These are phyloP conservation scores for Zaprionus taronus DNA, from an alignment of 1,140 invertebrate genomes.

Conservation along the genomic window DNA sequence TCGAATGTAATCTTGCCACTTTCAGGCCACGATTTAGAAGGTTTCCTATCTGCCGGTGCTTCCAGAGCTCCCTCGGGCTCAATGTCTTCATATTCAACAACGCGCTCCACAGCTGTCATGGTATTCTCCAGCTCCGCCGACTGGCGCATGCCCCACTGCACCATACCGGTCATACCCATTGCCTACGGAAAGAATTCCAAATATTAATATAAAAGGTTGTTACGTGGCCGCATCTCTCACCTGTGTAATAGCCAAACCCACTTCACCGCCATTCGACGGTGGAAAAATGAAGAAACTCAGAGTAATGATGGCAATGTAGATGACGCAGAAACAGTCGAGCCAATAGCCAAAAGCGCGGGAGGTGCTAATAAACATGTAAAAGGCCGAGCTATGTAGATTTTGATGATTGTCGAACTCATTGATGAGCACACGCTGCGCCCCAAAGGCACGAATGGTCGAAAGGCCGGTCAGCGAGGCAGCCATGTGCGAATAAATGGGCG, in stretches of 20 bases:
- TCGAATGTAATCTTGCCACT: conserved; percentile 89
- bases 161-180: conserved; percentile 92
- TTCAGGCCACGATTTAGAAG: conserved; percentile 89
- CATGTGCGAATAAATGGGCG: conserved; percentile 94
- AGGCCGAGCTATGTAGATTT: conserved; percentile 89
- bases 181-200: conserved; percentile 74
- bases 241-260: conserved; percentile 92
- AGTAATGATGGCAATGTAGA: conserved; percentile 89
- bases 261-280: conserved; percentile 88
- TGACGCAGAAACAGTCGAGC: conserved; percentile 90
- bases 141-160: conserved; percentile 94
- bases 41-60: conserved; percentile 87
- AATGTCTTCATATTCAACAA: conserved; percentile 90
- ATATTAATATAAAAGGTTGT: neutral
- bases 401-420: conserved; percentile 92
- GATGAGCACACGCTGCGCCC: conserved; percentile 91
- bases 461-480: conserved; percentile 95
- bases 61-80: conserved; percentile 89
- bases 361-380: conserved; percentile 87
- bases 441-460: conserved; percentile 94
- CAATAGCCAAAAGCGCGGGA: conserved; percentile 90
- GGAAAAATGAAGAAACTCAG: conserved; percentile 89
- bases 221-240: conserved; percentile 10
- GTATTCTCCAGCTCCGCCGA: conserved; percentile 93
- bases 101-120: conserved; percentile 93